Percentiles rank a stretch among this genome's conserved stretches.
Evolutionary conservation across 2,888 invertebrate genomes (phyloP).

Genomic region (Euplexia lucipara): DNA sequence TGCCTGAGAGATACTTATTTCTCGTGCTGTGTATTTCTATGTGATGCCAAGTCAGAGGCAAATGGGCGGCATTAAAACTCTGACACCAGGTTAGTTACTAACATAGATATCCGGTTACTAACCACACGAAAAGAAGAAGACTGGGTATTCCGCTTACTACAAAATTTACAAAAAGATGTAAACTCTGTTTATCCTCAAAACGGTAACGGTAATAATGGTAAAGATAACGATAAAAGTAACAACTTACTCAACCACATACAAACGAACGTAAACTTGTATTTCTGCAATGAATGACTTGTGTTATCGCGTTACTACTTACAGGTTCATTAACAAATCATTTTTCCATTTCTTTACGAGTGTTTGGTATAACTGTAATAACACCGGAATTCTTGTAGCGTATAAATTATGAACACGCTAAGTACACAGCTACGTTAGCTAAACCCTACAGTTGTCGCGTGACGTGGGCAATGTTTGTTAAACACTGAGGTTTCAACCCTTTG

Average conservation of each 20-base stretch:
- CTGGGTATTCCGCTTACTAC: no score
- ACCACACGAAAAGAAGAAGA: no score
- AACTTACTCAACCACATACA: slow-evolving; percentile 6
- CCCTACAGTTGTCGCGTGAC: slow-evolving; percentile 68
- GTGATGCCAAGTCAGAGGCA: no score
- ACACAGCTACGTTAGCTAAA: slow-evolving; percentile 58
- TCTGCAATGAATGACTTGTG: slow-evolving; percentile 31
- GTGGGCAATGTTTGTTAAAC: slow-evolving; percentile 74
- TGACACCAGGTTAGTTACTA: no score
- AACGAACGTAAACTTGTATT: slow-evolving; percentile 15
- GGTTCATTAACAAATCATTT: slow-evolving; percentile 55
- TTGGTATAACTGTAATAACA: slow-evolving; percentile 57
- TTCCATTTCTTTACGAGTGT: slow-evolving; percentile 59
- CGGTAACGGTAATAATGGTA: not conserved
- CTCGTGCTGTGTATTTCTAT: not conserved
- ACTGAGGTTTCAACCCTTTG: slow-evolving; percentile 56
- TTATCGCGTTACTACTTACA: slow-evolving; percentile 43
- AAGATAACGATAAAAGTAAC: not conserved
- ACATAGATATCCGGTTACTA: no score
- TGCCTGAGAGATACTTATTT: slow-evolving; percentile 11
- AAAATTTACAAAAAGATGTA: no score
- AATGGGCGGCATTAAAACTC: no score
- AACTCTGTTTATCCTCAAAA: not conserved
- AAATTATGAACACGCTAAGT: slow-evolving; percentile 46
- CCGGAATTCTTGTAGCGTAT: slow-evolving; percentile 48